These are phyloP conservation scores for Nephrotoma flavescens DNA, from an alignment of 2,888 invertebrate genomes.

Conservation along the genomic window DNA sequence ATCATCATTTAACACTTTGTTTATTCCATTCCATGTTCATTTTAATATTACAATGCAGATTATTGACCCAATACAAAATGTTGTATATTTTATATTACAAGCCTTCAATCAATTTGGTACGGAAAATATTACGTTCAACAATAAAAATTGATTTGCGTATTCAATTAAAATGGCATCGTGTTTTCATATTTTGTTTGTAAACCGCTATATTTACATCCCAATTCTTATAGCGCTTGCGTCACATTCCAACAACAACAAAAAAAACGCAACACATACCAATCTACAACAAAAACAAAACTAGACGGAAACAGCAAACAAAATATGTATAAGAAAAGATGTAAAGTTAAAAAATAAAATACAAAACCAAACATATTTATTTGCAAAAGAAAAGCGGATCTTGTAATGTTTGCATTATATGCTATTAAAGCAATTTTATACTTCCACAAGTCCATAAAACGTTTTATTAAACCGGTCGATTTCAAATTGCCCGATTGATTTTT, in stretches of 20 bases:
- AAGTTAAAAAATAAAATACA: too few relatives aligned
- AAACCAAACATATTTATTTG: too few relatives aligned
- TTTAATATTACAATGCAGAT: not conserved
- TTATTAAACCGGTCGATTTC: too few relatives aligned
- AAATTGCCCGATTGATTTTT: too few relatives aligned
- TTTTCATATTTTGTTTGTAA: not conserved
- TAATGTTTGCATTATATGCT: too few relatives aligned
- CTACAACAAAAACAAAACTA: too few relatives aligned
- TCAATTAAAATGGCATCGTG: not conserved
- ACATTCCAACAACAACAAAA: not conserved
- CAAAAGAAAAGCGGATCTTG: too few relatives aligned
- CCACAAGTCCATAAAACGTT: too few relatives aligned
- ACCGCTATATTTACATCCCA: not conserved
- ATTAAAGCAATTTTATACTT: too few relatives aligned
- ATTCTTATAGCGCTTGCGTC: not conserved
- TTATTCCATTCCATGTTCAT: not conserved
- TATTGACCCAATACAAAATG: not conserved
- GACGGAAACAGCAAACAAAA: too few relatives aligned
- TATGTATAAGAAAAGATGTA: too few relatives aligned
- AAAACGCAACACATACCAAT: not conserved
- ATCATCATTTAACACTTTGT: not conserved
- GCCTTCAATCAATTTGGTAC: not conserved
- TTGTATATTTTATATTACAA: not conserved
- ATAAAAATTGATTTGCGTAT: not conserved
- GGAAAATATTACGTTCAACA: not conserved